Base-by-base conservation (phyloP, 1,140 invertebrate species). In the Platyura marginata region DNA sequence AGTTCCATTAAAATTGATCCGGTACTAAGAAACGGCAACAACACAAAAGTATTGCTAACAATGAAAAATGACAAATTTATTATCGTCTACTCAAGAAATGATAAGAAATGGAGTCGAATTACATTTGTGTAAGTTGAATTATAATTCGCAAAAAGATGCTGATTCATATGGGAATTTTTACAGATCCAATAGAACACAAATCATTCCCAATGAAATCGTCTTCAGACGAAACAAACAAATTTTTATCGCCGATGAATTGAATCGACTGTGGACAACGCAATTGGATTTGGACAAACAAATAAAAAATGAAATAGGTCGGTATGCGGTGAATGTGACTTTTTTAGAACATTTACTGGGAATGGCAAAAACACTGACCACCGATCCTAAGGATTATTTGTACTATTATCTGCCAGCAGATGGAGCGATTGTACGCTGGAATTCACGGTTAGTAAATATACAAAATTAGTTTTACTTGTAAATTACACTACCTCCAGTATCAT, bases 351-450 rank as follows among this genome's bases (percentile, higher is more conserved):
- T 59, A 2, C 38, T 59, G 37, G 57, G 56, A 11, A 47, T 47
- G 4, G 52, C 51, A n/a, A 38, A 18, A 3, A 10, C 16, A 18
- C 36, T 38, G 3, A 11, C 36, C 11, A 43, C 53, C 16, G 55
- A 59, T 36, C 40, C 32, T n/a, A 42, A 47, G 3, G 55, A 54
- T 2, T 47, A 44, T 1, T 33, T 59, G 5, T 59, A 49, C 36
- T 59, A 59, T 48, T 53, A 54, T 8, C 44, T 59, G 5, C 51
- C 57, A 5, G 55, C 57, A 29, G 59, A 52, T 34, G 56, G 57
- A 4, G 53, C 55, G 11, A 52, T 59, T 3, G 55, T 59, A 11
- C 52, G 57, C 2, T 59, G 57, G 13, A 23, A 40, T 23, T 40
- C 21, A 3, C 9, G 16, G 38, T 40, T 5, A 21, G 19, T n/a